These are phyloP conservation scores for Parascotia fuliginaria DNA, from an alignment of 2,888 invertebrate species.

Conservation along the genomic window DNA sequence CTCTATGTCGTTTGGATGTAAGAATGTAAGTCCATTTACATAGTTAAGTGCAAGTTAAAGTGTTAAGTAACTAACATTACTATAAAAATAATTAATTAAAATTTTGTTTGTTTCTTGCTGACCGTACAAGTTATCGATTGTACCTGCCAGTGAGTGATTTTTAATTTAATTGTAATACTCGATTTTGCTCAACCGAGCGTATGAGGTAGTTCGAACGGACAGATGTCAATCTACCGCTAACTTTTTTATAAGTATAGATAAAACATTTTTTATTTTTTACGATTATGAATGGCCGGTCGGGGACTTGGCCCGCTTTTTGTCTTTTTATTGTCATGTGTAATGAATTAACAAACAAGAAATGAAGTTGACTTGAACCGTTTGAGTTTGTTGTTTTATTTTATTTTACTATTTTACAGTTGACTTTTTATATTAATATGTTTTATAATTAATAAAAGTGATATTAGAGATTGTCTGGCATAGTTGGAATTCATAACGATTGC, in stretches of 20 bases:
- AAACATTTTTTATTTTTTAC: constrained; percentile 41
- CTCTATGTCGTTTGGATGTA: no score
- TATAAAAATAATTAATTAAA: not conserved
- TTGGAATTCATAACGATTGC: no score
- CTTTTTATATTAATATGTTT: not conserved
- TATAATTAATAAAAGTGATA: no score
- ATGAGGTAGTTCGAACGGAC: constrained; percentile 67
- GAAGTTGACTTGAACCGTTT: constrained; percentile 62
- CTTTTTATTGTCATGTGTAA: constrained; percentile 69
- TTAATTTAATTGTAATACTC: constrained; percentile 85
- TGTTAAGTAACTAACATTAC: no score
- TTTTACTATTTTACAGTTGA: constrained; percentile 23
- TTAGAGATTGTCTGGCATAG: no score
- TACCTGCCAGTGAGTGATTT: constrained; percentile 77
- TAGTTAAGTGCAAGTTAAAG: no score
- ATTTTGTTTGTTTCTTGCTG: constrained; percentile 46
- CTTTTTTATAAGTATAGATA: constrained; percentile 53
- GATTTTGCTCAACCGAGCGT: constrained; percentile 79
- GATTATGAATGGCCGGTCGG: constrained; percentile 55
- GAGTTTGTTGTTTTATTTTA: constrained; percentile 40
- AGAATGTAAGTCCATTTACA: no score
- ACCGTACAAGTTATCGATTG: constrained; percentile 67
- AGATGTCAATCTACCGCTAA: constrained; percentile 78
- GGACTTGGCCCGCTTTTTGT: constrained; percentile 54
- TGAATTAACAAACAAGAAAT: constrained; percentile 65